Base-by-base conservation (phyloP, 2,888 invertebrate genomes). In the Panzeria rudis region DNA sequence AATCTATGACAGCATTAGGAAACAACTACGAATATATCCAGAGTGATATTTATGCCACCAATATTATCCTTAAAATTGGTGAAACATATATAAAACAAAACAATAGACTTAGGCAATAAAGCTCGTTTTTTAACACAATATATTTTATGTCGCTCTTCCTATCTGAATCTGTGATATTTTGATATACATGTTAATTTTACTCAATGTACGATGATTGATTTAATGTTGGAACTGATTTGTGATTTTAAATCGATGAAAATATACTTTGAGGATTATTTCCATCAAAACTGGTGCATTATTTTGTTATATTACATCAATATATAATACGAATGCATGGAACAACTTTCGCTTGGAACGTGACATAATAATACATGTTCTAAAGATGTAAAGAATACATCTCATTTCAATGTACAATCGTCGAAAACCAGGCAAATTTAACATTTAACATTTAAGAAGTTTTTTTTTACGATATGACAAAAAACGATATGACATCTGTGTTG, bases 31-130 rank as follows among this genome's bases (percentile, higher is more conserved):
- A 52, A 0, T 11, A 52, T 17, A 61, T 59, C 20, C 56, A 41
- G 2, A 38, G 20, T 2, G n/a, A 52, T 71, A 56, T 71, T 47
- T 20, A 35, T 23, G 5, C 5, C 13, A 50, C 3, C 20, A 35
- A 62, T 62, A 50, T 47, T 72, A 47, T 35, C 59, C 20, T 32
- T 15, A 8, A 72, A 62, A 62, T 41, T 54, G 52, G 7, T 62
- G 29, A 54, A 59, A 64, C 20, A 54, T 23, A 25, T 3, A 44
- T 20, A 66, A 29, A 66, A 32, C 29, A 50, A 61, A n/a, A 75
- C 38, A 64, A 64, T 38, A 41, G 9, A 20, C 15, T 15, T 17
- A 3, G 20, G 62, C 29, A 41, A 44, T 52, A 29, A 71, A 78
- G 71, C 20, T 54, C 52, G 11, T 54, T 54, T 38, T 62, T 35